phyloP scores from a whole-genome alignment of 1,140 invertebrate genomes.

The Drosophila arizonae region DNA sequence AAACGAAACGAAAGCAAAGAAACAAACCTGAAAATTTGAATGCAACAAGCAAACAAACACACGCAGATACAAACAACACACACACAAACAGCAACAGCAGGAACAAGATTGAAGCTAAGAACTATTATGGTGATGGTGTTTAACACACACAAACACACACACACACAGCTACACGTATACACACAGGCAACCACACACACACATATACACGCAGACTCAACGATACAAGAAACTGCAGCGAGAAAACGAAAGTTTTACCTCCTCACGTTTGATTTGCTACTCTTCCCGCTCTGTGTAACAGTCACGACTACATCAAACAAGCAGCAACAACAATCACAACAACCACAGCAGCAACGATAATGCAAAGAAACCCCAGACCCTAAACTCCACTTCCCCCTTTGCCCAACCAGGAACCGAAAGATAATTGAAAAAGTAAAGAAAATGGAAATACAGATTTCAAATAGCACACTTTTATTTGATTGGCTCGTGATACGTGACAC shows the following conservation, averaged over 20 bases:
- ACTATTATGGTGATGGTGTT: conserved; percentile 71
- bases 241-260: conserved; percentile 6
- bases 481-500: too few relatives aligned
- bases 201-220: conserved; percentile 29
- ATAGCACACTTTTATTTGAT: not conserved
- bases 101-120: conserved; percentile 22
- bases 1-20: conserved; percentile 10
- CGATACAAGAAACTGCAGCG: not conserved
- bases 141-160: conserved; percentile 54
- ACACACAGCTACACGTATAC: conserved; percentile 28
- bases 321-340: conserved; percentile 14
- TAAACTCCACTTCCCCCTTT: too few relatives aligned
- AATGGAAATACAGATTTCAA: conserved; percentile 18
- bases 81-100: conserved; percentile 16
- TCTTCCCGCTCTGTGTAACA: conserved; percentile 49
- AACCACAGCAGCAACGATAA: conserved; percentile 26
- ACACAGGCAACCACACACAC: conserved; percentile 29
- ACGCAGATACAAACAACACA: conserved; percentile 11
- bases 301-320: too few relatives aligned
- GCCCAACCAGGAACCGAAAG: conserved; percentile 1
- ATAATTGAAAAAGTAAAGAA: too few relatives aligned
- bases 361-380: not conserved
- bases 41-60: conserved; percentile 18
- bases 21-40: conserved; percentile 27
- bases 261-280: conserved; percentile 43